These are phyloP conservation scores for Thalpophila matura DNA, from an alignment of 2,888 invertebrate genomes.

Conservation along the genomic window DNA sequence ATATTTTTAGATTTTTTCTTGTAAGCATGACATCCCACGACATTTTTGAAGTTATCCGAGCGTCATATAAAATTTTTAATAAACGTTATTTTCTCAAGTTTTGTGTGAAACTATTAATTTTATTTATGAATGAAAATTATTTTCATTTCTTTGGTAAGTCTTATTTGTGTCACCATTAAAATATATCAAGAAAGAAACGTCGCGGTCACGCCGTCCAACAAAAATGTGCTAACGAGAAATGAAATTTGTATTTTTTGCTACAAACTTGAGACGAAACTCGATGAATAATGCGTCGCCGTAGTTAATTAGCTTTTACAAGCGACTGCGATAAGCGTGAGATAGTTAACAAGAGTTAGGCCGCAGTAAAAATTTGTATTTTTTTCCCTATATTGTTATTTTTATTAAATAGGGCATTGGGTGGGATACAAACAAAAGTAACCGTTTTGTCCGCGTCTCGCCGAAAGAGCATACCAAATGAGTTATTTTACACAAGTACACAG, in stretches of 20 bases:
- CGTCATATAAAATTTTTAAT: conserved; percentile 48
- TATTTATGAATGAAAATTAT: conserved; percentile 54
- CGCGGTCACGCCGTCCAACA: conserved; percentile 2
- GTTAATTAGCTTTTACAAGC: conserved; percentile 34
- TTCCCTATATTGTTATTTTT: conserved; percentile 31
- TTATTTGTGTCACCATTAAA: conserved; percentile 3
- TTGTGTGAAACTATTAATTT: conserved; percentile 44
- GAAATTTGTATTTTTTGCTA: conserved; percentile 23
- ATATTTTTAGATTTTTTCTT: conserved; percentile 19
- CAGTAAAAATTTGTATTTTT: background rate
- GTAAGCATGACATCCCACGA: conserved; percentile 37
- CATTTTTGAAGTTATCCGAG: conserved; percentile 46
- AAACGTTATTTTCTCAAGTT: conserved; percentile 49
- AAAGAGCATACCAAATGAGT: conserved; percentile 55
- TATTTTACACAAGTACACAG: conserved; percentile 50
- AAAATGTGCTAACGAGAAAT: conserved; percentile 30
- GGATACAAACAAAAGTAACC: conserved; percentile 33
- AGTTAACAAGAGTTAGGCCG: conserved; percentile 13
- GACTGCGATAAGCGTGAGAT: conserved; percentile 11
- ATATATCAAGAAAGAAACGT: conserved; percentile 13
- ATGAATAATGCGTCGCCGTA: conserved; percentile 29
- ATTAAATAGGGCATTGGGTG: conserved; percentile 31
- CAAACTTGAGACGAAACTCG: conserved; percentile 25
- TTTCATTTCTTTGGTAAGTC: conserved; percentile 47
- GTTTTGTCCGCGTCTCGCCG: conserved; percentile 8